A percentile compares a stretch with the other conserved stretches of the same genome.
These are phyloP conservation scores for Nebria brevicollis DNA, from an alignment of 2,888 invertebrate species.

Conservation along the genomic window DNA sequence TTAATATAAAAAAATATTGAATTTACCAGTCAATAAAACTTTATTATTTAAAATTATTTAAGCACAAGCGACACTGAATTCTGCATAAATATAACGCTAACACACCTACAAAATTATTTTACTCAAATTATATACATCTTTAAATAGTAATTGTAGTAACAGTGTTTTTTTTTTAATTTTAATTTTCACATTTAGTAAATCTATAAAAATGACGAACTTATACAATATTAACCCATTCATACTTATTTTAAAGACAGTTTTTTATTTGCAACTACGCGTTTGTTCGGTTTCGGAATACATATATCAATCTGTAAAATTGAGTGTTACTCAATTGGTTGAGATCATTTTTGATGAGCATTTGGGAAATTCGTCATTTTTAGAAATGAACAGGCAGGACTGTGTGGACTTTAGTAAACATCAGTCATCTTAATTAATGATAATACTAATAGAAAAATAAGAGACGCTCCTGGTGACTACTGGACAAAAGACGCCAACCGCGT, in stretches of 20 bases:
- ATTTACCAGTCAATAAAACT: constrained; percentile 43
- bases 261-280: neutral
- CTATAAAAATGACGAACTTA: neutral
- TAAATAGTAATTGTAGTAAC: neutral
- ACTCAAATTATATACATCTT: constrained; percentile 42
- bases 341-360: constrained; percentile 26
- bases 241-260: neutral
- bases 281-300: neutral
- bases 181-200: neutral
- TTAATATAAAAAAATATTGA: constrained; percentile 20
- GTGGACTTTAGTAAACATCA: constrained; percentile 32
- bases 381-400: constrained; percentile 42
- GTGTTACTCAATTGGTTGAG: constrained; percentile 14
- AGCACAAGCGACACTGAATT: constrained; percentile 46
- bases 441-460: constrained; percentile 84
- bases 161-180: too few relatives aligned
- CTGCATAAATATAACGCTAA: constrained; percentile 45
- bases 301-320: neutral
- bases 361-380: constrained; percentile 28
- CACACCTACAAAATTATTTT: constrained; percentile 41
- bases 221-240: neutral
- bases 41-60: constrained; percentile 45
- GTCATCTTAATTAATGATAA: constrained; percentile 3
- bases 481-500: constrained; percentile 86
- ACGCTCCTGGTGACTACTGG: constrained; percentile 87